Base-by-base conservation (phyloP, 2,113 vertebrate genomes). In the Corvus hawaiiensis region DNA sequence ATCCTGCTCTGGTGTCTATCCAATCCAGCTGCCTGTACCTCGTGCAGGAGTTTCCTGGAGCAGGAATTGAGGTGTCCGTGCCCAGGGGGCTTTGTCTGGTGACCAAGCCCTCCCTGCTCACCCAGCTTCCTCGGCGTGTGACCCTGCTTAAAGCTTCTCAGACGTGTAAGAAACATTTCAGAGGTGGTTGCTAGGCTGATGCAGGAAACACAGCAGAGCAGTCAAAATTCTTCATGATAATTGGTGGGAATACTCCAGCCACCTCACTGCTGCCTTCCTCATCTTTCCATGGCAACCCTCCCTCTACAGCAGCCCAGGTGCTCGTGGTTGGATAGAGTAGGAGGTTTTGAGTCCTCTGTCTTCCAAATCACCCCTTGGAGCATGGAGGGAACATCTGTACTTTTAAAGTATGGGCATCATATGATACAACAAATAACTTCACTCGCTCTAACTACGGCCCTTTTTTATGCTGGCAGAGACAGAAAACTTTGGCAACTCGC, bases 221-320 rank as follows among this genome's bases (percentile, higher is more conserved):
- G 93, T 74, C 72, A 61, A 94, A 95, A 97, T 95, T 69, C 93
- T 84, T 95, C 54, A 54, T 63, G 76, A 66, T 95, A 93, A 87
- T 93, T 93, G 92, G 93, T 89, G 55, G 90, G 93, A 96, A 77
- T 62, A 49, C 76, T 94, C 78, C 88, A 97, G 66, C 71, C 71
- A 67, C 78, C 69, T 94, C 49, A 39, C 73, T 74, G 83, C 81
- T 93, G 89, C 73, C 63, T 95, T 35, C 55, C 77, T 92, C 69
- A 59, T 92, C 92, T 97, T 96, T 91, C 96, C 87, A 94, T 97
- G 92, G 95, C 96, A 96, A 95, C 94, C 69, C 61, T 55, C 61
- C 63, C 86, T 81, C 69, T 75, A 35, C 59, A 89, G 63, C 95
- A 96, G 78, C 86, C 94, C 93, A 95, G 77, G 86, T 96, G 91